A percentile compares a stretch with the other conserved stretches of the same genome.
Conservation (phyloP, 2,113 vertebrate species). For the Gyps fulvus region DNA sequence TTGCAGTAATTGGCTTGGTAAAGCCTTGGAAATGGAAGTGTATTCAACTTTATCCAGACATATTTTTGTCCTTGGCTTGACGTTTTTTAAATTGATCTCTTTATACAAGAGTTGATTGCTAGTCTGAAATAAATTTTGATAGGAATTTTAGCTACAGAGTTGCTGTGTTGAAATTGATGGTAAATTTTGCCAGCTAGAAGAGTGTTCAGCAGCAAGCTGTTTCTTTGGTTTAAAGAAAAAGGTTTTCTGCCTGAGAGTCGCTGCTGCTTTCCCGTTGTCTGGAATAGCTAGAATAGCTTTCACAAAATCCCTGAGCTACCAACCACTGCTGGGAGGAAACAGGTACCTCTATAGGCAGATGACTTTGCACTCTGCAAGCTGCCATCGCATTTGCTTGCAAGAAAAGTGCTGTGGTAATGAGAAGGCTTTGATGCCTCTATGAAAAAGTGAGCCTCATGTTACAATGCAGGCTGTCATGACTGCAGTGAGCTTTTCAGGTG, state of each 20-base stretch:
- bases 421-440: neutral
- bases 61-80: neutral
- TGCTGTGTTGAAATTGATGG: neutral
- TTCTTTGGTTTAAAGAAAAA: neutral
- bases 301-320: neutral
- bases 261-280: neutral
- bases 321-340: neutral
- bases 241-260: neutral
- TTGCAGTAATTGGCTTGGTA: neutral
- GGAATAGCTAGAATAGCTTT: neutral
- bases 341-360: neutral
- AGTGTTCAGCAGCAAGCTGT: neutral
- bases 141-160: neutral
- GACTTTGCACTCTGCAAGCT: neutral
- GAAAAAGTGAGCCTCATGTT: neutral
- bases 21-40: neutral
- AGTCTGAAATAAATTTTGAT: neutral
- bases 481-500: neutral
- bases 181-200: neutral
- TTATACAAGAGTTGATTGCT: neutral
- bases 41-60: neutral
- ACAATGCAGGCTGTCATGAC: rapidly evolving
- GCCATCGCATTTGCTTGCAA: neutral
- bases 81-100: neutral
- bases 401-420: neutral